A percentile compares a stretch with the other conserved stretches of the same genome.
phyloP scores from a whole-genome alignment of 1,140 invertebrate genomes.

The Hirudo medicinalis region DNA sequence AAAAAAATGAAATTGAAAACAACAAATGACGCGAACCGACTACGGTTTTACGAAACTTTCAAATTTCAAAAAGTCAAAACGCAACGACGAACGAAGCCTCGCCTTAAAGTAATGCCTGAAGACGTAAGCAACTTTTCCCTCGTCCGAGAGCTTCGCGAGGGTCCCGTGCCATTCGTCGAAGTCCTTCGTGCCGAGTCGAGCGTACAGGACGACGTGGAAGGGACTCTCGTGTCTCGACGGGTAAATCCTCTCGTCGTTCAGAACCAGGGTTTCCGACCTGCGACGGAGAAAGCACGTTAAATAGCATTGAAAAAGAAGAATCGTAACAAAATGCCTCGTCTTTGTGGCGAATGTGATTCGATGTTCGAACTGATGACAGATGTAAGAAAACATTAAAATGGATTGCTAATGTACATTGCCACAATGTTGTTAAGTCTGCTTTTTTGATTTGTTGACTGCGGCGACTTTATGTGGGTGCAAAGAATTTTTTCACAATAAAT shows the following conservation, averaged over 20 bases:
- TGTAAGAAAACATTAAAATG: too few species aligned
- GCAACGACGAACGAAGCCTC: background rate
- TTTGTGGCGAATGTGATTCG: background rate
- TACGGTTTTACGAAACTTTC: too few species aligned
- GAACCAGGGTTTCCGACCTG: conserved; percentile 47
- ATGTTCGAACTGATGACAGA: background rate
- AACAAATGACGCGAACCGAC: background rate
- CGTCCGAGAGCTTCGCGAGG: conserved; percentile 53
- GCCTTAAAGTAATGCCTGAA: conserved; percentile 69
- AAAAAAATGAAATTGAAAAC: background rate
- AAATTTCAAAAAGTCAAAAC: too few species aligned
- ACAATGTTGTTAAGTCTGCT: too few species aligned
- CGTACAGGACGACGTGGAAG: conserved; percentile 67
- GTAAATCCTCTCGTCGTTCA: conserved; percentile 71
- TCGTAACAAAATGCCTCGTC: too few species aligned
- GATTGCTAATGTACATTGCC: too few species aligned
- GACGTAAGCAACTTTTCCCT: conserved; percentile 66
- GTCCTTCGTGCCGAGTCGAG: conserved; percentile 60
- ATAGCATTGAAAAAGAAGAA: background rate
- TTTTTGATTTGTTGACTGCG: too few species aligned
- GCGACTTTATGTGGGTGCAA: too few species aligned
- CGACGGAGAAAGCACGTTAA: background rate
- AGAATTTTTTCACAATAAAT: background rate
- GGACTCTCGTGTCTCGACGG: conserved; percentile 44
- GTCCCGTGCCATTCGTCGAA: conserved; percentile 62